Evolutionary conservation across 2,113 vertebrate genomes (phyloP), one percentile per base, ranked within the genome.

Genomic region (Plotosus lineatus): DNA sequence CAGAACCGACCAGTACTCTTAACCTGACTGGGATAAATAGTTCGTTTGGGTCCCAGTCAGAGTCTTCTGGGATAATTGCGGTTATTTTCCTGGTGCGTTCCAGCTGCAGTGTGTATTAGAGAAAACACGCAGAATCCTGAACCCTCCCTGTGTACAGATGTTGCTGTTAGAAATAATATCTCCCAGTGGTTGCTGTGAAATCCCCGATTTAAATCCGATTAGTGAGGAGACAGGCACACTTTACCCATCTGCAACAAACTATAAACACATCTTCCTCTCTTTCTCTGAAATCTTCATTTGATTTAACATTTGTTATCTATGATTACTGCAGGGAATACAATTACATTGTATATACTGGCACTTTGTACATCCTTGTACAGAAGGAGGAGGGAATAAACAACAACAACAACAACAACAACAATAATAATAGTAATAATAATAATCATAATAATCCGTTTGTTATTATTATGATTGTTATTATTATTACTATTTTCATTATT

Each of bases 111-210:
- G 69, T 72, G 48, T 72, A 72, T 72, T 33, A 33, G 44, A 19
- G 69, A 23, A 36, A 73, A 77, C 56, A 28, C 6, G 26, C 51
- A 61, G 38, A 40, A 11, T 44, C 23, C n/a, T 69, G 40, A 46
- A 26, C 40, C 6, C 6, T 69, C 23, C 26, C 11, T 46, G 40
- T 15, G 28, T 33, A 56, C 75, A 48, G 40, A 58, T 77, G 58
- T 77, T 63, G 44, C 40, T 77, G 56, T 46, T 46, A 19, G 9
- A 61, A n/a, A 21, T 69, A 44, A 46, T 61, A 56, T 55, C 38
- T 73, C 17, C 77, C 36, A 79, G 77, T n/a, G 48, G 51, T 79
- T 40, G 53, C 14, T 77, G 38, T 61, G 12, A 42, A 17, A 28
- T 7, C 28, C 2, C 28, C n/a, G 26, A 21, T 6, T n/a, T 36